Conservation (phyloP, 2,113 vertebrate species). For the Semnopithecus entellus region DNA sequence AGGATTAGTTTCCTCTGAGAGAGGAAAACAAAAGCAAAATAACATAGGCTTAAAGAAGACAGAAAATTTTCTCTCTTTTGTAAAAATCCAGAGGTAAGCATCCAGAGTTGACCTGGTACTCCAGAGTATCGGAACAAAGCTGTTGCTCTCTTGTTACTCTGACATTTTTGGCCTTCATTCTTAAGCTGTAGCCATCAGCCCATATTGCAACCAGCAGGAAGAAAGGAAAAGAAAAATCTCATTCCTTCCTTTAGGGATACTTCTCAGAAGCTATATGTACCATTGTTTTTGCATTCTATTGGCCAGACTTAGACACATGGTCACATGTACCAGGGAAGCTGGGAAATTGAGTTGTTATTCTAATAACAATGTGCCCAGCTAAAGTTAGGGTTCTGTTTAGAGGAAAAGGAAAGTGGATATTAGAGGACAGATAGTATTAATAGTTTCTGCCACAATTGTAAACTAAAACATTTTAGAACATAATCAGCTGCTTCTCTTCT, state of each 20-base stretch:
- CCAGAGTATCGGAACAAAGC: background rate
- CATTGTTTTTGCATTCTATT: background rate
- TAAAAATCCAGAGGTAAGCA: background rate
- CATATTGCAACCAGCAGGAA: background rate
- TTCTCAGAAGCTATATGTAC: background rate
- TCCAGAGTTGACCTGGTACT: background rate
- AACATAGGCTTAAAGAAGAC: conserved; percentile 26
- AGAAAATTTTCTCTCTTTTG: background rate
- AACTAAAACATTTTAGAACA: conserved; percentile 5
- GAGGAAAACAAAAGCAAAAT: conserved; percentile 19
- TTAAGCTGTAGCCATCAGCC: background rate
- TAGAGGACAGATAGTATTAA: background rate
- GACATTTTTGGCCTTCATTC: background rate
- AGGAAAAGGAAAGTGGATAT: background rate
- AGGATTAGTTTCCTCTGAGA: background rate
- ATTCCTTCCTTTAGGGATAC: background rate
- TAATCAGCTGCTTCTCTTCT: background rate
- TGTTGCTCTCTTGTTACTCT: background rate
- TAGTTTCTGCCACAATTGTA: background rate
- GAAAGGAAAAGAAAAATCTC: background rate
- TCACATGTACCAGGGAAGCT: background rate
- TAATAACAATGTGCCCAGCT: background rate
- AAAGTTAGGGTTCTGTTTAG: background rate
- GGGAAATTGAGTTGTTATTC: background rate
- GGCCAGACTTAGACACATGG: background rate